Conservation (phyloP, 2,888 invertebrate genomes). For the Petrophora chlorosata region DNA sequence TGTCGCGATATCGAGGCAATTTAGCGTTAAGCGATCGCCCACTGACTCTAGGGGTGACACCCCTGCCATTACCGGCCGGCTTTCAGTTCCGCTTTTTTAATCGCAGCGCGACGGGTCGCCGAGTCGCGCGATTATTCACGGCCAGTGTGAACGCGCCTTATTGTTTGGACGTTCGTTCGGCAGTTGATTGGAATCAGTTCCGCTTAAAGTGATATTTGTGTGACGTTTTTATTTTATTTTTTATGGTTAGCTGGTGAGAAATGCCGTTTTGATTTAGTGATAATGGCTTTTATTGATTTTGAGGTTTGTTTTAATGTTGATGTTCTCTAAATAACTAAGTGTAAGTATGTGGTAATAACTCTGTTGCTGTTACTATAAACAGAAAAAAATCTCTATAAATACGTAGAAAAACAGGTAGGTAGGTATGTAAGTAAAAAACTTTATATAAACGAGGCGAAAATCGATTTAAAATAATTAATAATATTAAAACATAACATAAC, state of each 20-base stretch:
- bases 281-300: slow-evolving; percentile 17
- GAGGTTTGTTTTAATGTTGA: not conserved
- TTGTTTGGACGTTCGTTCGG: slow-evolving; percentile 39
- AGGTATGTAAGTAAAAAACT: too few species aligned
- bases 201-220: slow-evolving; percentile 53
- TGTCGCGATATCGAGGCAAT: slow-evolving; percentile 72
- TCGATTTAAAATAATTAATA: too few species aligned
- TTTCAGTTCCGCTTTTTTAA: slow-evolving; percentile 59
- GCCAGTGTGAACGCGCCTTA: slow-evolving; percentile 59
- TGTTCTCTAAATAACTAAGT: too few species aligned
- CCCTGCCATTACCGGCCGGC: slow-evolving; percentile 47
- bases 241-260: slow-evolving; percentile 24
- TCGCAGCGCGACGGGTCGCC: slow-evolving; percentile 61
- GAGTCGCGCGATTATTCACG: slow-evolving; percentile 58
- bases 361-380: too few species aligned
- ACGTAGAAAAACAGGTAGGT: too few species aligned
- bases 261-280: slow-evolving; percentile 29
- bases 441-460: too few species aligned
- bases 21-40: slow-evolving; percentile 72
- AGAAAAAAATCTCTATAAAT: too few species aligned
- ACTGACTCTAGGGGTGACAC: slow-evolving; percentile 51
- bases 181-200: slow-evolving; percentile 68
- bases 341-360: too few species aligned
- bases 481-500: too few species aligned
- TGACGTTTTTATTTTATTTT: slow-evolving; percentile 38